phyloP scores from a whole-genome alignment of 2,797 vertebrate genomes.

The Podarcis siculus region DNA sequence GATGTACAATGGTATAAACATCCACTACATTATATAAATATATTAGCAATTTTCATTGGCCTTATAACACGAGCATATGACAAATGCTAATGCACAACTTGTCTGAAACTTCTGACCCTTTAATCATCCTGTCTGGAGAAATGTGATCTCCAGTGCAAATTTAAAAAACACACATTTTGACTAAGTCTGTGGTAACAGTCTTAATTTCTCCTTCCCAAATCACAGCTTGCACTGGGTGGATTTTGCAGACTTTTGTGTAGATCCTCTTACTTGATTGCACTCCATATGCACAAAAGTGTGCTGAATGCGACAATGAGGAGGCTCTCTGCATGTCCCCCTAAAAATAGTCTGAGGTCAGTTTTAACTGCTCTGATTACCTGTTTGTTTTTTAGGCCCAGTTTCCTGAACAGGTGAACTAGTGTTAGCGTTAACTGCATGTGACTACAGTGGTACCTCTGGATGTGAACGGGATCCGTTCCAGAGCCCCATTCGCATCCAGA shows the following conservation, averaged over 20 bases:
- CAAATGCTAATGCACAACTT: accelerated
- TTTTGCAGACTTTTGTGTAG: not conserved
- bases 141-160: not conserved
- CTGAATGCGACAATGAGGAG: not conserved
- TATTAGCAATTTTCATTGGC: not conserved
- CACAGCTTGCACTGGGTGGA: not conserved
- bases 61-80: accelerated
- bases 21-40: not conserved
- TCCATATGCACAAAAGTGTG: not conserved
- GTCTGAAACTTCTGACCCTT: not conserved
- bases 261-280: not conserved
- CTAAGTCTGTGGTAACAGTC: not conserved
- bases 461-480: no score
- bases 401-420: not conserved
- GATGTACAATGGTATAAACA: not conserved
- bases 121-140: not conserved
- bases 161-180: not conserved
- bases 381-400: not conserved
- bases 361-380: not conserved
- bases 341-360: not conserved
- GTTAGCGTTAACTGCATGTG: not conserved
- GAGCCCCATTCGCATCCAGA: no score
- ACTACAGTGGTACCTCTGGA: not conserved
- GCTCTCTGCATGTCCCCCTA: not conserved
- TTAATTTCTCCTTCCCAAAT: not conserved